Conservation (phyloP, 2,888 invertebrate species). For the Pecten maximus region DNA sequence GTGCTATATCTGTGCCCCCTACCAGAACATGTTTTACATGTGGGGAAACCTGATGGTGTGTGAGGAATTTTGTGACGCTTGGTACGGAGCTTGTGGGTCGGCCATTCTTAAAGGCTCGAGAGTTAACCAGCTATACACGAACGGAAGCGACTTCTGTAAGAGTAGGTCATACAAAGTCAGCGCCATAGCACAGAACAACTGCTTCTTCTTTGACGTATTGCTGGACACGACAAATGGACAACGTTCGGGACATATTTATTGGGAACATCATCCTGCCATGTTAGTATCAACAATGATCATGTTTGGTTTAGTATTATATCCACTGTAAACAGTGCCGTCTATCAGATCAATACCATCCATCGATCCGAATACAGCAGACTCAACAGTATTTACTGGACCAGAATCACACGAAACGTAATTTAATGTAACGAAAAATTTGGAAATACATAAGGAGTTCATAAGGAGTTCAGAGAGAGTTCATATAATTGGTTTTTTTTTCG, state of each 20-base stretch:
- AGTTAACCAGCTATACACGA: constrained; percentile 78
- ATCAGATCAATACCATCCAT: not conserved
- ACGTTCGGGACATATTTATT: constrained; percentile 9
- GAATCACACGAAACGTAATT: not conserved
- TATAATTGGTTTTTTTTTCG: not conserved
- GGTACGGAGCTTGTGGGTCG: constrained; percentile 80
- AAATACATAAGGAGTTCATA: too few species aligned
- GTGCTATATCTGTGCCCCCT: constrained; percentile 83
- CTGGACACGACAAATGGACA: constrained; percentile 54
- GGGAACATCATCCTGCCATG: not conserved
- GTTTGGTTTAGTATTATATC: not conserved
- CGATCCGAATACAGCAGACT: not conserved
- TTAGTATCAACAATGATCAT: not conserved
- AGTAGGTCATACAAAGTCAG: constrained; percentile 80
- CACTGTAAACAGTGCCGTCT: not conserved
- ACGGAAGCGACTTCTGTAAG: constrained; percentile 79
- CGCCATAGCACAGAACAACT: constrained; percentile 68
- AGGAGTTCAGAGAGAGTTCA: not conserved
- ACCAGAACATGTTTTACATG: constrained; percentile 80
- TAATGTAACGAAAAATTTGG: too few species aligned
- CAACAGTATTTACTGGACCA: not conserved
- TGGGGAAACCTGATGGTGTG: constrained; percentile 81
- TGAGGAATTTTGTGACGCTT: constrained; percentile 80
- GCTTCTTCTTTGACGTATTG: constrained; percentile 75
- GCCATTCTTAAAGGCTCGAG: constrained; percentile 81